Base-by-base conservation (phyloP, 1,140 invertebrate genomes). In the Nephila pilipes region DNA sequence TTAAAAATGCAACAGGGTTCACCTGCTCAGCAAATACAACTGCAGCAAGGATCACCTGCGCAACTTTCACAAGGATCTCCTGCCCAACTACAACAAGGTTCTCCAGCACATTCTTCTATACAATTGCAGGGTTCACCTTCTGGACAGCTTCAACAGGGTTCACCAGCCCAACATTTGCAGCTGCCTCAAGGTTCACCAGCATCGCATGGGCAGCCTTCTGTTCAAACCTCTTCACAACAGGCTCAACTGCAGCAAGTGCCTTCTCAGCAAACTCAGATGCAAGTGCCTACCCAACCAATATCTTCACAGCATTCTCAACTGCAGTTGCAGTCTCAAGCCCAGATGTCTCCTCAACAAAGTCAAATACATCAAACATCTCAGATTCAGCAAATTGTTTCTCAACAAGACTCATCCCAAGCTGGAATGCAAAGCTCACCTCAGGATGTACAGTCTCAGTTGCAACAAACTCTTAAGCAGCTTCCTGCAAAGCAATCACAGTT, bases 21-120 rank as follows among this genome's bases (percentile, higher is more conserved):
- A 57, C 89, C 89, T 29, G 81, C 90, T 8, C 90, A 92, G n/a
- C 81, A 85, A 38, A 85, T 92, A 38, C 88, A 90, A 57, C 69
- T 75, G 10, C 91, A 87, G 25, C 92, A 93, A 89, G 85, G 92
- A 29, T 93, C 91, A 58, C 91, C 91, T 93, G 90, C 90, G 10
- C 91, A 87, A 80, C 63, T 93, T n/a, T 57, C 91, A 36, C 91
- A 93, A 58, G 87, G 87, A 20, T 93, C 92, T 63, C 87, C 92
- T 29, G 92, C 92, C 36, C 75, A 89, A 36, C 29, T 93, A 58
- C 92, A 60, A 6, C 92, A 93, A 36, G 92, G 92, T 46, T 93
- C 92, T 54, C 85, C 92, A 4, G 92, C 69, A 32, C 92, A 93
- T 85, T n/a, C n/a, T 22, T 92, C 90, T 32, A 25, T 55, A 14